Base-by-base conservation (phyloP, 2,113 vertebrate genomes). In the Redunca redunca region DNA sequence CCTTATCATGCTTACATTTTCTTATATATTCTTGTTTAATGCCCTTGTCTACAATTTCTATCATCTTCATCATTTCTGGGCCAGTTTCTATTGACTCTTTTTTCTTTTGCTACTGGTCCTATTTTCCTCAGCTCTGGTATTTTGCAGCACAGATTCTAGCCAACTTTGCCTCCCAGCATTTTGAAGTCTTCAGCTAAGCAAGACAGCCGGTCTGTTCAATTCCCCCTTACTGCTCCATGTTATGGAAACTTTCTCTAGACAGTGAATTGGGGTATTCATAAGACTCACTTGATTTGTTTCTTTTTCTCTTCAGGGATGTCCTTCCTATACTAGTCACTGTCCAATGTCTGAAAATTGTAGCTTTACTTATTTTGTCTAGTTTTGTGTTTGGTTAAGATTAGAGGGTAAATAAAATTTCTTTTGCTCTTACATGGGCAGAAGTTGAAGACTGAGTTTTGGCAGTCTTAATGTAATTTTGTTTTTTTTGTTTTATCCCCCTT, bases 341-440 rank as follows among this genome's bases (percentile, higher is more conserved):
- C 33, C 33, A 40, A 30, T 40, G 26, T 64, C 25, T 64, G 25
- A 40, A 64, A 82, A 53, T 40, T 33, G 21, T 36, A 36, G 46
- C 60, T 88, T 88, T 26, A 88, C 16, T 88, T 87, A 48, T 33
- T 87, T 87, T 67, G 33, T 36, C 60, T 52, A 88, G 21, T 67
- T 48, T 67, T 36, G 33, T 52, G 36, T 71, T 88, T 26, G 60
- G 33, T 52, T 52, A 88, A 67, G 23, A 33, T 50, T 33, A 14
- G 17, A 88, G 23, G 36, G 58, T 13, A 88, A 55, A 46, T n/a
- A 5, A 46, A 55, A 82, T 82, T 58, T 17, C 53, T 58, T 7
- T 74, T 58, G 9, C 23, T 74, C 23, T 23, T 52, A 77, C 16
- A 80, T 25, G 28, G 48, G 23, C 23, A 82, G 30, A 48, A 30